Evolutionary conservation across 2,797 vertebrate species (phyloP), one percentile per base, ranked within the genome.

Genomic region (Nannoperca australis): DNA sequence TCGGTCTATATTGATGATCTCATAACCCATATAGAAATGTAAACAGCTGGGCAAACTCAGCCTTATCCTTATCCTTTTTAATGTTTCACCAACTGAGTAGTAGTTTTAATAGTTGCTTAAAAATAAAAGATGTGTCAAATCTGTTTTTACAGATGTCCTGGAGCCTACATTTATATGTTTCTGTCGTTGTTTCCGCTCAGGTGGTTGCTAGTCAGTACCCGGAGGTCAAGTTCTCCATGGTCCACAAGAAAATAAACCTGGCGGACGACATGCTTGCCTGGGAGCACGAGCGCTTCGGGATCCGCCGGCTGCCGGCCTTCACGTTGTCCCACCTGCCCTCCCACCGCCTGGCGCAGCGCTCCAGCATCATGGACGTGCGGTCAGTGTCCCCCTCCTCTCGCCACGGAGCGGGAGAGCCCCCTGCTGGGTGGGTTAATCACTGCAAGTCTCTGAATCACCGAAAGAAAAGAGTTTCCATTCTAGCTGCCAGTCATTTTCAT

Each of bases 241-340:
- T 99, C 75, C 98, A 99, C 92, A 99, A 99, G 94, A 99, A 99
- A 88, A 99, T 99, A 88, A 99, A 99, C 93, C 92, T 99, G 88
- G 98, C 98, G 0, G 98, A 99, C 4, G 98, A 99, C 88, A 97
- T 97, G 86, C 92, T 99, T 93, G 98, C 98, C 0, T 99, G 98
- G 98, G 98, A 99, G 84, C 98, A 99, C 0, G 98, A 99, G 88
- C 97, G 98, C 1, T 99, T 99, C 0, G 98, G 98, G 2, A 99
- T 99, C 92, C 97, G 98, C 24, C 96, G 98, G 13, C 85, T 99
- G 83, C 98, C 98, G 0, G 97, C 98, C 1, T 99, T 99, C 94
- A 99, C 98, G 0, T 87, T 99, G 84, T 99, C 98, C 1, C 98
- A 97, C 45, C 94, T 99, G 88, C 95, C 98, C 78, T 98, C 96